Percentiles rank a stretch among this genome's conserved stretches.
Evolutionary conservation across 2,888 invertebrate species (phyloP).

Genomic region (Seladonia tumulorum): DNA sequence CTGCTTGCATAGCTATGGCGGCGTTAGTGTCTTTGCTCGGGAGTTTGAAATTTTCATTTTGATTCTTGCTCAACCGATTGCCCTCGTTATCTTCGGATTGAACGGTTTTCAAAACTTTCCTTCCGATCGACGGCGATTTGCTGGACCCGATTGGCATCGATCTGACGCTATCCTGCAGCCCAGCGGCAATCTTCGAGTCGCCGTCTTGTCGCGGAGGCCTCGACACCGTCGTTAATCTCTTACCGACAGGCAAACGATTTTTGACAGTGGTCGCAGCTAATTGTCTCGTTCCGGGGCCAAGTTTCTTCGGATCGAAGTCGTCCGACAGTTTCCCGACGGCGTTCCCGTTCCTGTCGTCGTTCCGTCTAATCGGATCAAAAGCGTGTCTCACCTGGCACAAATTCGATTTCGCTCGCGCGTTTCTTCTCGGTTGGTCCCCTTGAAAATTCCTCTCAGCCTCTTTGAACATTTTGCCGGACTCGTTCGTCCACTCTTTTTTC

Average conservation of each 20-base stretch:
- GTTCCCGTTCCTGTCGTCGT: slow-evolving; percentile 7
- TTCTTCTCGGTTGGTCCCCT: neutral
- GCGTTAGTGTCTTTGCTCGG: slow-evolving; percentile 66
- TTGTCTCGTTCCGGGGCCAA: neutral
- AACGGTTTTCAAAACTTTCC: neutral
- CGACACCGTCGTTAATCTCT: neutral
- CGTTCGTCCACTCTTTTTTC: neutral
- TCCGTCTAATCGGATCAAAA: neutral
- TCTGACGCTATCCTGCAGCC: slow-evolving; percentile 30
- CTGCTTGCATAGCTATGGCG: slow-evolving; percentile 67
- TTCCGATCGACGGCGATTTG: neutral
- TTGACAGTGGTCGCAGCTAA: neutral
- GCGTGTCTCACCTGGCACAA: neutral
- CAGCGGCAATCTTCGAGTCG: slow-evolving; percentile 24
- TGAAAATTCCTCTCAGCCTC: neutral
- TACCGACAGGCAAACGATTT: neutral
- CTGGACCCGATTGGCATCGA: slow-evolving; percentile 17
- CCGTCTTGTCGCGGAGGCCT: slow-evolving; percentile 20
- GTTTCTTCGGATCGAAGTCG: neutral
- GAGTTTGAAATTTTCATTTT: slow-evolving; percentile 43
- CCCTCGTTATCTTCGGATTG: neutral
- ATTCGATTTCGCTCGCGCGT: neutral
- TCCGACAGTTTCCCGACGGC: neutral
- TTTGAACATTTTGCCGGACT: neutral
- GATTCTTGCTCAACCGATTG: neutral